These are phyloP conservation scores for Pachyramphus minor DNA, from an alignment of 2,113 vertebrate genomes.

Conservation along the genomic window DNA sequence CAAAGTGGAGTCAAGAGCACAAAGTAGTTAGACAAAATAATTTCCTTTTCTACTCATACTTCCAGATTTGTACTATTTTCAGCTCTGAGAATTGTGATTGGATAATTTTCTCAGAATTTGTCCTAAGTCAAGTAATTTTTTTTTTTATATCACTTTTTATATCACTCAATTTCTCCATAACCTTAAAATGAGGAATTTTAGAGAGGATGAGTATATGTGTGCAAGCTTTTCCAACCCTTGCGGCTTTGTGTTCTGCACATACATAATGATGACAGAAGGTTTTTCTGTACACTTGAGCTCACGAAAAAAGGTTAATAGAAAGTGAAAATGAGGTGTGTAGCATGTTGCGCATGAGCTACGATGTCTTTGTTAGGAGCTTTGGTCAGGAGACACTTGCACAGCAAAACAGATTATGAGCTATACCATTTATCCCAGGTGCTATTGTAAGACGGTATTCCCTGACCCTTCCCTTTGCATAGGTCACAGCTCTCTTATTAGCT, in stretches of 20 bases:
- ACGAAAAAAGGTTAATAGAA: conserved; percentile 45
- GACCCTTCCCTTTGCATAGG: conserved; percentile 9
- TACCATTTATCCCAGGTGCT: background rate
- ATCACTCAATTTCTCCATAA: background rate
- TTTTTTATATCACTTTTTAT: background rate
- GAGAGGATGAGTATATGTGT: background rate
- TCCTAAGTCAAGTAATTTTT: background rate
- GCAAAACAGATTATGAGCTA: background rate
- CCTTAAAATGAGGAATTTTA: background rate
- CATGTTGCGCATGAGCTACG: conserved; percentile 7
- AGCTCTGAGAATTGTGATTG: background rate
- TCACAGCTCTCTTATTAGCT: conserved; percentile 7
- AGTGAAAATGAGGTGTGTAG: conserved; percentile 50
- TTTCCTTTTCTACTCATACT: background rate
- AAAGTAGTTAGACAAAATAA: background rate
- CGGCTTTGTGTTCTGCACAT: background rate
- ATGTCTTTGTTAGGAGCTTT: conserved; percentile 35
- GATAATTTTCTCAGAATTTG: background rate
- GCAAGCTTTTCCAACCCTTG: background rate
- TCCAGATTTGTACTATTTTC: background rate
- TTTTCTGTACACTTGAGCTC: conserved; percentile 28
- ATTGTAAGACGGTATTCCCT: background rate
- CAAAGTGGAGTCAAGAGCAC: background rate
- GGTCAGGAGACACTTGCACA: background rate
- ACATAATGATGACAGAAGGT: conserved; percentile 33